Percentiles rank a stretch among this genome's conserved stretches.
Evolutionary conservation across 2,888 invertebrate genomes (phyloP).

Genomic region (Netelia melanura): DNA sequence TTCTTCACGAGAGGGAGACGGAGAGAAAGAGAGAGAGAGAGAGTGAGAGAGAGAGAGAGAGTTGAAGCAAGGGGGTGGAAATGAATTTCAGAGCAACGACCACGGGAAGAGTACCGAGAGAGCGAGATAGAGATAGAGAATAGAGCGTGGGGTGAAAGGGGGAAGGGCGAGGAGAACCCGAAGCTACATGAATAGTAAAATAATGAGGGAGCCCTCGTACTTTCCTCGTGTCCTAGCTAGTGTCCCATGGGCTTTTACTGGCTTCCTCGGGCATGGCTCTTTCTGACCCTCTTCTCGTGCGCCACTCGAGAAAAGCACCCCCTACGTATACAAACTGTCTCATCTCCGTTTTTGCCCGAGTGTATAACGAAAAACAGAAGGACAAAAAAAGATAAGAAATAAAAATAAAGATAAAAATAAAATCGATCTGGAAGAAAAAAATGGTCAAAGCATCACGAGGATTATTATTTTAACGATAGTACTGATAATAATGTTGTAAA

Average conservation of each 20-base stretch:
- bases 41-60: neutral
- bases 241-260: conserved; percentile 62
- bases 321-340: conserved; percentile 29
- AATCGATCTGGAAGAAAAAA: neutral
- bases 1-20: conserved; percentile 42
- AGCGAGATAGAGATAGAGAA: neutral
- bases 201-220: conserved; percentile 59
- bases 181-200: conserved; percentile 66
- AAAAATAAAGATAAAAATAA: neutral
- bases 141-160: neutral
- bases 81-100: conserved; percentile 62
- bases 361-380: conserved; percentile 55
- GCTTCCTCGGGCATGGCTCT: conserved; percentile 39
- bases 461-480: neutral
- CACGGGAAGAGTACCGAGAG: neutral
- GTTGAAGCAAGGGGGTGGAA: conserved; percentile 48
- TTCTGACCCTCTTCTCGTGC: conserved; percentile 53
- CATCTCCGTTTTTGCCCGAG: conserved; percentile 39
- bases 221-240: conserved; percentile 47
- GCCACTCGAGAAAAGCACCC: conserved; percentile 50
- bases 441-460: neutral
- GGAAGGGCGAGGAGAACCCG: conserved; percentile 15
- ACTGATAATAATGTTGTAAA: neutral
- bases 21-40: neutral
- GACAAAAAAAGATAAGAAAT: conserved; percentile 1